phyloP scores from a whole-genome alignment of 2,888 invertebrate species.

The Tiliacea aurago region DNA sequence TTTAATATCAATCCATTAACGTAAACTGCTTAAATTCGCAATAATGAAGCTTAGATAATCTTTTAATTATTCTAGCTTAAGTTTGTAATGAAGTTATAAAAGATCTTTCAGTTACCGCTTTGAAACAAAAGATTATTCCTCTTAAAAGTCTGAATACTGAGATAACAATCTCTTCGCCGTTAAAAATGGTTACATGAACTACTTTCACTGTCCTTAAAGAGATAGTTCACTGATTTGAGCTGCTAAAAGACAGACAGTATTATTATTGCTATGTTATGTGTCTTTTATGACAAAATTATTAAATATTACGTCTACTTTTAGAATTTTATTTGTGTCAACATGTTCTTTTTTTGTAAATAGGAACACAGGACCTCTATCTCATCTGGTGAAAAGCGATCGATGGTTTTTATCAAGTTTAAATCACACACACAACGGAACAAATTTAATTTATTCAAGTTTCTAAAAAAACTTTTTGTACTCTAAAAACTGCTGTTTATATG shows the following conservation, averaged over 20 bases:
- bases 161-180: constrained; percentile 7
- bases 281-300: not conserved
- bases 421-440: not conserved
- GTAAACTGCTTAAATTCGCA: not conserved
- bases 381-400: not conserved
- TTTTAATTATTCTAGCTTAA: not conserved
- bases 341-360: not conserved
- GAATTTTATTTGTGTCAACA: not conserved
- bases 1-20: not conserved
- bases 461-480: not conserved
- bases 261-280: too few relatives aligned
- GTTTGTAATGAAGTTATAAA: not conserved
- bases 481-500: not conserved
- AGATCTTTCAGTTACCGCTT: not conserved
- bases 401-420: not conserved
- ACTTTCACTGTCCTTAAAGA: constrained; percentile 47
- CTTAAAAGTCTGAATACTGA: not conserved
- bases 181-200: constrained; percentile 31
- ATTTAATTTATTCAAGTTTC: not conserved
- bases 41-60: not conserved
- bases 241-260: not conserved
- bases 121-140: not conserved
- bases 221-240: constrained; percentile 11
- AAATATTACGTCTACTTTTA: not conserved
- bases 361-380: not conserved